Evolutionary conservation across 2,888 invertebrate genomes (phyloP).

Genomic region (Toxonevra muliebris): DNA sequence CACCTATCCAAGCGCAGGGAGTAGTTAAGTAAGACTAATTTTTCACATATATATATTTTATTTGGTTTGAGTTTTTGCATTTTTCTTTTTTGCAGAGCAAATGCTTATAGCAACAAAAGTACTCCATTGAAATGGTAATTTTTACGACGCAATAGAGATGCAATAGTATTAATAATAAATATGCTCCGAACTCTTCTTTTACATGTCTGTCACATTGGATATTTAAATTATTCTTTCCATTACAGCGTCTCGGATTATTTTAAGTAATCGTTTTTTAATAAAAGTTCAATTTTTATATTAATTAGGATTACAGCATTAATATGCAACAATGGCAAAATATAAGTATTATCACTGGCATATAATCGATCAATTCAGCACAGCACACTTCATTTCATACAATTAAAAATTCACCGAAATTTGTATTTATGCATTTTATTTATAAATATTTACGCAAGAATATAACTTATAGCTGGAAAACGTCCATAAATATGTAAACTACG

Average conservation of each 20-base stretch:
- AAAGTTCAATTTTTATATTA: no score
- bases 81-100: slow-evolving; percentile 51
- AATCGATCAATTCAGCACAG: no score
- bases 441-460: no score
- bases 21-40: slow-evolving; percentile 59
- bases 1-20: slow-evolving; percentile 66
- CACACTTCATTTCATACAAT: no score
- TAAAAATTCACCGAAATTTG: no score
- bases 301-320: no score
- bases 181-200: slow-evolving; percentile 19
- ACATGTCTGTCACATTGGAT: slow-evolving; percentile 44
- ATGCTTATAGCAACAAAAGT: slow-evolving; percentile 56
- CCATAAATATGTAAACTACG: no score
- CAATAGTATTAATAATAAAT: neutral
- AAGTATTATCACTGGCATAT: no score
- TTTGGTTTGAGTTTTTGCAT: slow-evolving; percentile 11
- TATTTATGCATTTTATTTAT: no score
- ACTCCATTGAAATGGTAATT: slow-evolving; percentile 62
- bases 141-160: neutral
- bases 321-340: no score
- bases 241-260: slow-evolving; percentile 62
- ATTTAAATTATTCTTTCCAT: slow-evolving; percentile 29
- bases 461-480: no score
- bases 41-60: neutral
- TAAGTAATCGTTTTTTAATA: slow-evolving; percentile 48